Base-by-base conservation (phyloP, 2,888 invertebrate genomes). In the Callyntrura guangdongensis region DNA sequence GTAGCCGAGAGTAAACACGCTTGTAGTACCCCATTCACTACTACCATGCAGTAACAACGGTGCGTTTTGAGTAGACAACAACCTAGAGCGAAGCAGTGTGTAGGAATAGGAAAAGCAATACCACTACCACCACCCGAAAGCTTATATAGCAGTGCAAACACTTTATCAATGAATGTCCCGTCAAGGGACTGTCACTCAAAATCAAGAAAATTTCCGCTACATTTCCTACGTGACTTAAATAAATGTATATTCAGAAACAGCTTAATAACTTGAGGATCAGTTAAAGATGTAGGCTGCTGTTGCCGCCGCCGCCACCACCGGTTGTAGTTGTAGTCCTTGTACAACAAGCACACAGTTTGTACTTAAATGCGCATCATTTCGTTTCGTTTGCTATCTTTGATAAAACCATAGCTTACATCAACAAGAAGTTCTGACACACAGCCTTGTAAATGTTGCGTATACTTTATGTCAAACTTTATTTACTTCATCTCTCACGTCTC, bases 151-250 rank as follows among this genome's bases (percentile, higher is more conserved):
- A 84, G 89, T 79, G 79, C 90, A 90, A 90, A 90, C 90, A 90
- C 90, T 90, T 90, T 90, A 90, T 90, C 90, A 90, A 90, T 90
- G 90, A 90, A 85, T 85, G 90, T 90, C 90, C 90, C 90, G 85
- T 90, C 90, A 90, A 90, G 90, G 85, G 90, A 90, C 90, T 90
- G 90, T 90, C 90, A 90, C 90, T 90, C 90, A 90, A 90, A 90
- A 90, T 90, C 90, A 90, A 90, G 90, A 90, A 90, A 90, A 90
- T 90, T 90, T 90, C 90, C 90, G 90, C 90, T 90, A 90, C 90
- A 90, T 90, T 90, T 90, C 90, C 90, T 90, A 90, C 90, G 90
- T 90, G 90, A 90, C 90, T 90, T 49, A 90, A 90, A 90, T 90
- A 90, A 90, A 90, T 90, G 90, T 90, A 90, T 69, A 90, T 90